phyloP scores from a whole-genome alignment of 2,113 vertebrate species.

The Alosa alosa region DNA sequence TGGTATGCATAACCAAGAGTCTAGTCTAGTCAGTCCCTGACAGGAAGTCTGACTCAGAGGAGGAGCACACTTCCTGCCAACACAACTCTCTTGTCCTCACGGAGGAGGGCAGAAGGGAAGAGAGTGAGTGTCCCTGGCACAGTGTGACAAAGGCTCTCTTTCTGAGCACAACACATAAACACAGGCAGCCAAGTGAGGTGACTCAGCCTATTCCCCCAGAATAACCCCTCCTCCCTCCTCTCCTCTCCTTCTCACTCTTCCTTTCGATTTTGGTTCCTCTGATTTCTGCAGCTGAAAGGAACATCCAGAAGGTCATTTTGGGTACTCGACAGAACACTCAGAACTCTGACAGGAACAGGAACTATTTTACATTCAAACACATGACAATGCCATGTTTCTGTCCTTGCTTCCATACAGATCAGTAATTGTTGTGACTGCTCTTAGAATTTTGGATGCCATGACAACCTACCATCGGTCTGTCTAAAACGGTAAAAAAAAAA shows the following conservation, averaged over 20 bases:
- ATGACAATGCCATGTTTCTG: not conserved
- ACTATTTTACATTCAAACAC: not conserved
- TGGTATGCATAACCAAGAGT: not conserved
- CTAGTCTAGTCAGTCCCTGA: not conserved
- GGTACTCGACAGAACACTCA: not conserved
- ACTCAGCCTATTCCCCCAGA: not conserved
- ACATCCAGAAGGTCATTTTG: not conserved
- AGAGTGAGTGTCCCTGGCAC: conserved; percentile 10
- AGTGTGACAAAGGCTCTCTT: conserved; percentile 10
- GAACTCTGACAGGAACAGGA: not conserved
- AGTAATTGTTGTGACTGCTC: not conserved
- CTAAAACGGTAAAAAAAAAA: too few species aligned
- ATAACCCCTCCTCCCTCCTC: conserved; percentile 5
- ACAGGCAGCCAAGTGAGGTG: not conserved
- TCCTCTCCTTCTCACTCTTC: conserved; percentile 13
- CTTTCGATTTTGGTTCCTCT: not conserved
- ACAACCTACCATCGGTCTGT: not conserved
- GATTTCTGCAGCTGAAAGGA: not conserved
- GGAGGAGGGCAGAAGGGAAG: not conserved
- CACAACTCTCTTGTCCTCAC: not conserved
- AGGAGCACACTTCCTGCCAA: not conserved
- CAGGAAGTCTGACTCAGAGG: conserved; percentile 6
- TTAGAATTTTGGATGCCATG: not conserved
- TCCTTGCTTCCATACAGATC: not conserved
- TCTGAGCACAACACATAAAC: conserved; percentile 5